Conservation (phyloP, 2,113 vertebrate genomes). For the Benitochromis conjunctus region DNA sequence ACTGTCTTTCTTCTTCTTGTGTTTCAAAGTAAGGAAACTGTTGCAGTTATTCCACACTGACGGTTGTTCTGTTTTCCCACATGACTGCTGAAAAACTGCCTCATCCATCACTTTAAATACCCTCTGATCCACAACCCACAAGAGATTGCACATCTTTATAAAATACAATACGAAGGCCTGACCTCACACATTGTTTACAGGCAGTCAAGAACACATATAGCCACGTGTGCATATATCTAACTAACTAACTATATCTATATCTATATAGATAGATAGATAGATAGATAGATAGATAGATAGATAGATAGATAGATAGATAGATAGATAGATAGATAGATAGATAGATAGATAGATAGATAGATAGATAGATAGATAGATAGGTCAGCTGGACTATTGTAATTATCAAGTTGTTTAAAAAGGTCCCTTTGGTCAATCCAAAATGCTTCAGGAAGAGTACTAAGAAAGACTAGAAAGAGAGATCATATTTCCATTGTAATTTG, state of each 20-base stretch:
- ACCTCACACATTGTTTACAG: neutral
- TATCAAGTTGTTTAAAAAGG: too few relatives aligned
- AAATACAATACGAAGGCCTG: neutral
- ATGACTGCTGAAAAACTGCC: conserved; percentile 9
- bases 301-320: too few relatives aligned
- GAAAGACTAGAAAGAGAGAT: neutral
- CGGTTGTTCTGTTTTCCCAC: conserved; percentile 19
- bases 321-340: too few relatives aligned
- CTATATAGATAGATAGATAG: too few relatives aligned
- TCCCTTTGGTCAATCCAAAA: neutral
- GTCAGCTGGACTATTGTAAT: too few relatives aligned
- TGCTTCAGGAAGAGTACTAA: neutral
- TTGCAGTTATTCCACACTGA: conserved; percentile 28
- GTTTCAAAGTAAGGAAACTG: conserved; percentile 34
- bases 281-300: too few relatives aligned
- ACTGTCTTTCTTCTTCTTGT: conserved; percentile 28
- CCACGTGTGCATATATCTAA: neutral
- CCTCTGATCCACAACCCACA: conserved; percentile 18
- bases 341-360: too few relatives aligned
- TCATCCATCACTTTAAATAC: conserved; percentile 53
- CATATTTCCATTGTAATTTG: neutral
- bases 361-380: too few relatives aligned
- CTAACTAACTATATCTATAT: too few relatives aligned
- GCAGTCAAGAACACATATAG: neutral
- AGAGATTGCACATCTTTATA: neutral